Base-by-base conservation (phyloP, 2,888 invertebrate species). In the Amiota communis region DNA sequence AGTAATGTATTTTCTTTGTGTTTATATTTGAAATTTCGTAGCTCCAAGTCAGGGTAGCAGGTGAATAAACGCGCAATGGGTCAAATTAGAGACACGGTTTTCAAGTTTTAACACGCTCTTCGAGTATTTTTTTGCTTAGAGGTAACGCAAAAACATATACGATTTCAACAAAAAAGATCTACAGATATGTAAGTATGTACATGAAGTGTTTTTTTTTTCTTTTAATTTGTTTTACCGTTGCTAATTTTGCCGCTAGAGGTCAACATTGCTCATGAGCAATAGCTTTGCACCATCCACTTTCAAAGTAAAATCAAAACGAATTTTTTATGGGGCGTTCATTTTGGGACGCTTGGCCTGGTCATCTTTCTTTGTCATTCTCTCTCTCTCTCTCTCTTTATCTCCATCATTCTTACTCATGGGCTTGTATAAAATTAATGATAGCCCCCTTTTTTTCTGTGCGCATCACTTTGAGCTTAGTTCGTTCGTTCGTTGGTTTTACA, bases 61-160 rank as follows among this genome's bases (percentile, higher is more conserved):
- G 23, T 63, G 63, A 63, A 63, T 63, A 63, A 63, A 63, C 63
- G 63, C 63, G 63, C n/a, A n/a, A 17, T 59, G 59, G 59, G 59
- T 59, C 59, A 59, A 10, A 59, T 12, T n/a, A 8, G 17, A 36
- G 36, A 36, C 36, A 36, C 36, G 36, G 36, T 36, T 2, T 36
- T 2, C 36, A 36, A 36, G 36, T 36, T 36, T 36, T 36, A 36
- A 36, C 36, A 36, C 36, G 36, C 36, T 36, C 23, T 3, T 2
- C 36, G 0, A 36, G 36, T 36, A 4, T 36, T 36, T 36, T 36
- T 36, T 36, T 36, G 36, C 36, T 36, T 36, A 36, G 36, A 36
- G 36, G 3, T 36, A 36, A 36, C 8, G 36, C 36, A 36, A 36
- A 36, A 36, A 36, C 36, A 36, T 36, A 36, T 36, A 36, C 36